phyloP scores from a whole-genome alignment of 2,113 vertebrate genomes.

The Xiphophorus hellerii region DNA sequence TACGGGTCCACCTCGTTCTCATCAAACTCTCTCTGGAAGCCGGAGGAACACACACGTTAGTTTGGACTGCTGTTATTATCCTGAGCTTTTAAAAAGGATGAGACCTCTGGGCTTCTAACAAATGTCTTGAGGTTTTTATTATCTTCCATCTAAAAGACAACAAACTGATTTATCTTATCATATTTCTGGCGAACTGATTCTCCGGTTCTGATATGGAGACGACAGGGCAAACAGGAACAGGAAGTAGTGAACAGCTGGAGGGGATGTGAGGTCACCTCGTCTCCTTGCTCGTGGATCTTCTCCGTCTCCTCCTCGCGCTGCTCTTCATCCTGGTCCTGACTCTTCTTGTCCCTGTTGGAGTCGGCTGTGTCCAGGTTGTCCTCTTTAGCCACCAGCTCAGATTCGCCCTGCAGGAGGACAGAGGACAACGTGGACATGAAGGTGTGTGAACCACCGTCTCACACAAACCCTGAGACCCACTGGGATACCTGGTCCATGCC shows the following conservation, averaged over 20 bases:
- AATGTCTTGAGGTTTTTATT: not conserved
- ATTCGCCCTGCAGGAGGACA: slow-evolving; percentile 81
- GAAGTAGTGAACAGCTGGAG: no score
- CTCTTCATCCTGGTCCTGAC: slow-evolving; percentile 79
- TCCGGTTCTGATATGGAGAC: no score
- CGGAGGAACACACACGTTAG: not conserved
- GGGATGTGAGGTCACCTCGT: slow-evolving; percentile 84
- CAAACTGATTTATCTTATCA: not conserved
- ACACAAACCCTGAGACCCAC: no score
- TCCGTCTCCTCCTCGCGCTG: slow-evolving; percentile 78
- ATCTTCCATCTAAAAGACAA: no score
- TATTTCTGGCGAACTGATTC: not conserved
- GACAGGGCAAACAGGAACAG: no score
- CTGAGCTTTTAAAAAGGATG: not conserved
- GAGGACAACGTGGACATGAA: not conserved
- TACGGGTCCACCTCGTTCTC: slow-evolving; percentile 95
- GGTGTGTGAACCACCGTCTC: no score
- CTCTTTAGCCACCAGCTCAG: slow-evolving; percentile 93
- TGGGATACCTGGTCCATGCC: slow-evolving; percentile 93
- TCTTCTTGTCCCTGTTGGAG: slow-evolving; percentile 83
- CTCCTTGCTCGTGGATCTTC: slow-evolving; percentile 91
- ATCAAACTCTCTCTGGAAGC: slow-evolving; percentile 90
- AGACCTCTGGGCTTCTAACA: not conserved
- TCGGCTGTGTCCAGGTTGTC: slow-evolving; percentile 85
- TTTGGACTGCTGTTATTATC: no score